A percentile compares a stretch with the other conserved stretches of the same genome.
phyloP scores from a whole-genome alignment of 2,113 vertebrate species.

The Tricholaema leucomelas region DNA sequence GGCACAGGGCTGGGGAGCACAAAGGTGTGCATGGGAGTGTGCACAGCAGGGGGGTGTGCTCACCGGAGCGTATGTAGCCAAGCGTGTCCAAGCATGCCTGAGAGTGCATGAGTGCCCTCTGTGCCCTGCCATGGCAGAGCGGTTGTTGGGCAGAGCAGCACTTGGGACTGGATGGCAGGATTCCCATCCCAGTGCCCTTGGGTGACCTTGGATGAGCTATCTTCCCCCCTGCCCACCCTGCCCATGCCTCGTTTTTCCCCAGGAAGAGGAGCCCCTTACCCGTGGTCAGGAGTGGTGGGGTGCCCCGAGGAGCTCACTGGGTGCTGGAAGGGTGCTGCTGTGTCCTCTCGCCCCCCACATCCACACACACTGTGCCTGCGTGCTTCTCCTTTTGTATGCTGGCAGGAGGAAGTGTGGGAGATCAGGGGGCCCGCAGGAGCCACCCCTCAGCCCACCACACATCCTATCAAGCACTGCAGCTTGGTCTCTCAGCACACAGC shows the following conservation, averaged over 20 bases:
- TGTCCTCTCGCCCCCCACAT: not conserved
- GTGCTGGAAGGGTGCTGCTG: fast-evolving
- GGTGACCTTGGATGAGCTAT: not conserved
- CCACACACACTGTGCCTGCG: not conserved
- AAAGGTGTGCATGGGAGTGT: fast-evolving
- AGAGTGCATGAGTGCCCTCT: fast-evolving
- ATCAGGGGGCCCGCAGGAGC: not conserved
- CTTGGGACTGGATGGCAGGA: fast-evolving
- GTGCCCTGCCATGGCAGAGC: fast-evolving
- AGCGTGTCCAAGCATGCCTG: fast-evolving
- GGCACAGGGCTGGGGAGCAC: not conserved
- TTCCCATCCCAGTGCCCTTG: not conserved
- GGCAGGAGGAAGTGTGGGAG: constrained; percentile 38
- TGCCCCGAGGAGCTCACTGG: fast-evolving
- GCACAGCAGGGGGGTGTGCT: fast-evolving
- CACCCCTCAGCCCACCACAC: not conserved
- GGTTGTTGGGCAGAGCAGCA: not conserved
- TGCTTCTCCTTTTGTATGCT: constrained; percentile 56
- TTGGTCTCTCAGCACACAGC: fast-evolving
- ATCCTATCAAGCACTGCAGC: not conserved
- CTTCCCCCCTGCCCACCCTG: not conserved
- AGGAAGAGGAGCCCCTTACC: constrained; percentile 15
- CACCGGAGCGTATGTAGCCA: not conserved
- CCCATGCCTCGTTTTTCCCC: not conserved
- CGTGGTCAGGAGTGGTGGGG: not conserved